Conservation (phyloP, 2,888 invertebrate genomes). For the Andrena camellia region DNA sequence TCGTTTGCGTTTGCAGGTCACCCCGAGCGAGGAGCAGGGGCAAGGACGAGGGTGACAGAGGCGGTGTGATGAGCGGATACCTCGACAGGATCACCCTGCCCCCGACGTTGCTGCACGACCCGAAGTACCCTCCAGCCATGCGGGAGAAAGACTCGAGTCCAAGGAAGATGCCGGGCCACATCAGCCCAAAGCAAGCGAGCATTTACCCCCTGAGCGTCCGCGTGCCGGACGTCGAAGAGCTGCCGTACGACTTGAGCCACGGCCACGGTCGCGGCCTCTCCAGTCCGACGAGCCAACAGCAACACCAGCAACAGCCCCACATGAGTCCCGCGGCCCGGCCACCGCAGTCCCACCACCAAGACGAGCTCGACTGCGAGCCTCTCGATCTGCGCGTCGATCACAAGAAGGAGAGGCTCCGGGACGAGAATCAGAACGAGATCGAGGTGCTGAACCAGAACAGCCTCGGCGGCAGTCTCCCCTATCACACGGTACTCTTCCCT, state of each 20-base stretch:
- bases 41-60: constrained; percentile 76
- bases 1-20: constrained; percentile 52
- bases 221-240: constrained; percentile 87
- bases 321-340: constrained; percentile 88
- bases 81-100: constrained; percentile 85
- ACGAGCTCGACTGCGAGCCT: constrained; percentile 89
- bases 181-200: constrained; percentile 91
- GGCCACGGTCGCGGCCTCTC: constrained; percentile 80
- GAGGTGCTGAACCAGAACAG: constrained; percentile 82
- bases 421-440: constrained; percentile 95
- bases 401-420: constrained; percentile 92
- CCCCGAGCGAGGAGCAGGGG: constrained; percentile 68
- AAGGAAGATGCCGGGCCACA: constrained; percentile 92
- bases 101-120: constrained; percentile 83
- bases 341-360: constrained; percentile 84
- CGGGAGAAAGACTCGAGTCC: constrained; percentile 97
- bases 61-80: constrained; percentile 84
- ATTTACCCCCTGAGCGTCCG: constrained; percentile 89
- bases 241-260: constrained; percentile 90
- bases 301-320: constrained; percentile 85
- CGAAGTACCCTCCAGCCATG: constrained; percentile 88
- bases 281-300: constrained; percentile 84
- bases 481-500: constrained; percentile 83
- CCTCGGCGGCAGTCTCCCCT: constrained; percentile 72
- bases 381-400: constrained; percentile 95